These are phyloP conservation scores for Nematostella vectensis DNA, from an alignment of 92 coral and sea anemone genomes.

Conservation along the genomic window DNA sequence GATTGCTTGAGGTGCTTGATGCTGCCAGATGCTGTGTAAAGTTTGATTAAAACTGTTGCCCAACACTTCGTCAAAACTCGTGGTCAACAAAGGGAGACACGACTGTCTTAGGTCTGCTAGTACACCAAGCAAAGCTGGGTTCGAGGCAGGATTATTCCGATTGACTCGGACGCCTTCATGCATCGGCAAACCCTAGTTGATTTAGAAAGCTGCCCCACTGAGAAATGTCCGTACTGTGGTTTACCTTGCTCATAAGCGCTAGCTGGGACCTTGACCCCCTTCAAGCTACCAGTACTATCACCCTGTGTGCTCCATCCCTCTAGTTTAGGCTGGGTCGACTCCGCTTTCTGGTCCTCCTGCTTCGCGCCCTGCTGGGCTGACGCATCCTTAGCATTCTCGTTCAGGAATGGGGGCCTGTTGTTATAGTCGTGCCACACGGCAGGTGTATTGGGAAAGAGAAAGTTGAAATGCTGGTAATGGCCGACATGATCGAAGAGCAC, in stretches of 20 bases:
- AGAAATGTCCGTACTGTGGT: too few species aligned
- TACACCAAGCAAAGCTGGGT: too few species aligned
- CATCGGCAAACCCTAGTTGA: too few species aligned
- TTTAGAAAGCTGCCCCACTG: too few species aligned
- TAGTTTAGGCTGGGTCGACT: conserved; percentile 4
- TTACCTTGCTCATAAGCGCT: conserved; percentile 3
- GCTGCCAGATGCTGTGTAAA: too few species aligned
- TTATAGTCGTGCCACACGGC: conserved; percentile 19
- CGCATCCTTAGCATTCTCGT: conserved; percentile 11
- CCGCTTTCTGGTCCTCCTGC: conserved; percentile 7
- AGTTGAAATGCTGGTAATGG: conserved; percentile 22
- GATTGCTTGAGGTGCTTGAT: too few species aligned
- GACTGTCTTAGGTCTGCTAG: too few species aligned
- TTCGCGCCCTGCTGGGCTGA: conserved; percentile 13
- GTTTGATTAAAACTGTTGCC: too few species aligned
- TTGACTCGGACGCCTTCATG: too few species aligned
- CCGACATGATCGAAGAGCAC: conserved; percentile 34
- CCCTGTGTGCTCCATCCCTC: not conserved
- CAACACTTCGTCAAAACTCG: too few species aligned
- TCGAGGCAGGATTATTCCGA: too few species aligned
- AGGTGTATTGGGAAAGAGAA: conserved; percentile 25
- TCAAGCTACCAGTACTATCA: not conserved
- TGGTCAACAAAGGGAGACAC: too few species aligned
- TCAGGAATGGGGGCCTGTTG: conserved; percentile 7
- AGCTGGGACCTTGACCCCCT: conserved; percentile 2